phyloP scores from a whole-genome alignment of 2,113 vertebrate species.

The Paracanthobrama guichenoti region DNA sequence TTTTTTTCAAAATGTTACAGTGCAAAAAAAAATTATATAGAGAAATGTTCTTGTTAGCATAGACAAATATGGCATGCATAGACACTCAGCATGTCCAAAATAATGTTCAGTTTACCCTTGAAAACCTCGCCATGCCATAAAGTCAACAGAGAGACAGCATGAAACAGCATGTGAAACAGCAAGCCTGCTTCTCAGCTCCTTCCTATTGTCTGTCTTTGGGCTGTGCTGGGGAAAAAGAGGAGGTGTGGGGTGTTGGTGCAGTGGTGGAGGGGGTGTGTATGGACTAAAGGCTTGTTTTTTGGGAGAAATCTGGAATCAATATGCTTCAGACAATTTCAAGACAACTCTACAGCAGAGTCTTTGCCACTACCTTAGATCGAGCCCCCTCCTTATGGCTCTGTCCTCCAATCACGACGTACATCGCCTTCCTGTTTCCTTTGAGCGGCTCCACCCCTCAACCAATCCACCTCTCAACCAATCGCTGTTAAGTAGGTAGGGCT shows the following conservation, averaged over 20 bases:
- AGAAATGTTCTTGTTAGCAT: background rate
- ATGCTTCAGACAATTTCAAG: slow-evolving; percentile 74
- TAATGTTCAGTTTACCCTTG: slow-evolving; percentile 11
- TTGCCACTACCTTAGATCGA: slow-evolving; percentile 64
- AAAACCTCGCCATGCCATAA: slow-evolving; percentile 1
- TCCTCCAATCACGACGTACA: slow-evolving; percentile 61
- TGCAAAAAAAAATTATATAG: background rate
- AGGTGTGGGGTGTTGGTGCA: slow-evolving; percentile 21
- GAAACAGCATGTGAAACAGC: slow-evolving; percentile 8
- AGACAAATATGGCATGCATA: background rate
- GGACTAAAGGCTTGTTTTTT: slow-evolving; percentile 62
- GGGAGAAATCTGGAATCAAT: slow-evolving; percentile 89
- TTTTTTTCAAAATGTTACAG: background rate
- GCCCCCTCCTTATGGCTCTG: slow-evolving; percentile 61
- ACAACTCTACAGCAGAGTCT: slow-evolving; percentile 61
- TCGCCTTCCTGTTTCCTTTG: slow-evolving; percentile 66
- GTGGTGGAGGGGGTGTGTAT: slow-evolving; percentile 31
- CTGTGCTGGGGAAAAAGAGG: slow-evolving; percentile 4
- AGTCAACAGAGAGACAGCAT: slow-evolving; percentile 6
- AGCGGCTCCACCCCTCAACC: slow-evolving; percentile 57
- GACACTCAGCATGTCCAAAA: background rate
- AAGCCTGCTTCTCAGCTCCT: slow-evolving; percentile 1
- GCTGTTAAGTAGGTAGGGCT: slow-evolving; percentile 65
- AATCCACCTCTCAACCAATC: slow-evolving; percentile 66
- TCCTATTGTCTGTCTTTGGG: slow-evolving; percentile 28